Evolutionary conservation across 2,797 vertebrate species (phyloP), one percentile per base, ranked within the genome.

Genomic region (Anisognathus igniventris): DNA sequence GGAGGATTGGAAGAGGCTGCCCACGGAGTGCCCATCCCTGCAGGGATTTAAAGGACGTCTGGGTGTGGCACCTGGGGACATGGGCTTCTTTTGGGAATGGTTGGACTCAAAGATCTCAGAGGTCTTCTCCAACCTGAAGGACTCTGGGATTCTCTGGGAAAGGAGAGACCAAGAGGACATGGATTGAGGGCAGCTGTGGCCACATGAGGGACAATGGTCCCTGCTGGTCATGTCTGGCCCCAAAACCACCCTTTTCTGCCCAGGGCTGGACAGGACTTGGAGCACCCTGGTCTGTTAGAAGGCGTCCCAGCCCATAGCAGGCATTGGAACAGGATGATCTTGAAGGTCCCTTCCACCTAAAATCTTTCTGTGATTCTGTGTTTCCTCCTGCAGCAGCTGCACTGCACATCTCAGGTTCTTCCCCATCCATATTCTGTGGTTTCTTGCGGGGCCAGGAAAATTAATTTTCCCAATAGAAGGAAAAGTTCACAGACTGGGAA

Each of bases 241-340:
- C n/a, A 66, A 14, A 14, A 51, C 40, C 54, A 37, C 4, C 1
- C 7, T 51, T 44, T 82, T 25, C 31, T 11, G 25, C 14, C 23
- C 53, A 33, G 28, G 5, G 7, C 2, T 67, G 61, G 22, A 35
- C 3, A 9, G 42, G 28, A 14, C 21, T 44, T 61, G 24, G 30
- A 50, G 24, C 5, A 31, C 2, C 44, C 15, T 35, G 24, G 10
- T 11, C 5, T 39, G 10, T 21, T 7, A 20, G 25, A 39, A 50
- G 1, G 0, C 10, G 6, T 6, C 48, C 42, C 9, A 56, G 21
- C 18, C 24, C n/a, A 23, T 2, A 4, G 7, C 17, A 39, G 14
- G 12, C 1, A 0, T 1, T 44, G 56, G 21, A 85, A 28, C 3
- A 21, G 1, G 25, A 45, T 62, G n/a, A 24, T 22, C 21, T 11